A percentile compares a stretch with the other conserved stretches of the same genome.
phyloP scores from a whole-genome alignment of 1,140 invertebrate genomes.

The Trigoniulus corallinus region DNA sequence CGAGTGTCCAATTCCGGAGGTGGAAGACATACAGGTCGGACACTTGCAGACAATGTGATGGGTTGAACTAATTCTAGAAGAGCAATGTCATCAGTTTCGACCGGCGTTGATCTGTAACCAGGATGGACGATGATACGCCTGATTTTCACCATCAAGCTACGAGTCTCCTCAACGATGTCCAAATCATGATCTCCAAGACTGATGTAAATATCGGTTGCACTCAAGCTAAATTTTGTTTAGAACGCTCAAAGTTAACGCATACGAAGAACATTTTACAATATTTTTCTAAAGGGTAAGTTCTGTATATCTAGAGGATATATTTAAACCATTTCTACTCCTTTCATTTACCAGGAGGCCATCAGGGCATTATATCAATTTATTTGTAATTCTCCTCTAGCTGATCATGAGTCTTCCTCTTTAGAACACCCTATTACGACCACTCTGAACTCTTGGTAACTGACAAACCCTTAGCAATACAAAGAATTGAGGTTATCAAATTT shows the following conservation, averaged over 20 bases:
- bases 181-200: conserved; percentile 2
- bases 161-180: background rate
- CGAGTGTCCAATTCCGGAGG: background rate
- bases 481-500: too few relatives aligned
- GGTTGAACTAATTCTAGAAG: background rate
- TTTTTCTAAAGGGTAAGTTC: too few relatives aligned
- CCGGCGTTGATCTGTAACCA: background rate
- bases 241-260: background rate
- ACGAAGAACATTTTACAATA: too few relatives aligned
- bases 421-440: too few relatives aligned
- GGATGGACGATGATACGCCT: background rate
- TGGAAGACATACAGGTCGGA: background rate
- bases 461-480: too few relatives aligned
- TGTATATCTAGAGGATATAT: too few relatives aligned
- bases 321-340: too few relatives aligned
- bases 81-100: conserved; percentile 2
- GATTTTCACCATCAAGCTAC: background rate
- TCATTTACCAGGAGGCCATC: too few relatives aligned
- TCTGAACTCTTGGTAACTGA: too few relatives aligned
- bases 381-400: too few relatives aligned
- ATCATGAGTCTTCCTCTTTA: too few relatives aligned
- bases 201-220: background rate
- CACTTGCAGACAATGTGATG: background rate
- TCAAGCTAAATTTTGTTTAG: background rate
- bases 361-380: too few relatives aligned